Evolutionary conservation across 2,888 invertebrate genomes (phyloP), one percentile per base, ranked within the genome.

Genomic region (Ophion obscuratus): DNA sequence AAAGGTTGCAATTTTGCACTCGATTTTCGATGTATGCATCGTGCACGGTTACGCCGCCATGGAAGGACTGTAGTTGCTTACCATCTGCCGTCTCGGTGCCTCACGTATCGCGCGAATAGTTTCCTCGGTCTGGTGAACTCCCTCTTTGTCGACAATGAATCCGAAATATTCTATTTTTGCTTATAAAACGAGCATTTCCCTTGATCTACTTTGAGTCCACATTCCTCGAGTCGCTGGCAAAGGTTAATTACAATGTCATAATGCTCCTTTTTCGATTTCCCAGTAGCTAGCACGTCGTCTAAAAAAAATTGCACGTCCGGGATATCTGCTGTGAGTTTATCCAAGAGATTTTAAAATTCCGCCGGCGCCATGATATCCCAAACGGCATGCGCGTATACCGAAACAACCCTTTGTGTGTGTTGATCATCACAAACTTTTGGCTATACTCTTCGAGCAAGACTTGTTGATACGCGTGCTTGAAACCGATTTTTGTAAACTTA

Each of bases 321-420:
- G 17, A 67, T 67, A 20, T 74, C 66, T 17, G 71, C 71, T 53
- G 79, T 79, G 3, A 71, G 47, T 14, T 71, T 70, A 7, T 71
- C 71, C 71, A 79, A 57, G 2, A 71, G 5, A 17, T 74, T 74
- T 67, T 74, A 67, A 67, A 81, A 74, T 67, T 67, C 67, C 11
- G 59, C 74, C 11, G 81, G 74, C 24, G 81, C 81, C 24, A 81
- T 44, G 81, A 66, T 67, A 81, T 67, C 27, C 81, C 67, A 40
- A 81, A 81, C 53, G 74, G 40, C 66, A 68, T 59, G 40, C 73
- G 74, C 31, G 73, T 81, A 66, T 81, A 81, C n/a, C 59, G 67
- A 59, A 81, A 74, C 44, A 81, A 40, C 3, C 73, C 66, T 36
- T 64, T 73, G 57, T 80, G 66, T 1, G 66, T 80, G 5, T 71